Evolutionary conservation across 2,888 invertebrate species (phyloP).

Genomic region (Ormyrus nitidulus): DNA sequence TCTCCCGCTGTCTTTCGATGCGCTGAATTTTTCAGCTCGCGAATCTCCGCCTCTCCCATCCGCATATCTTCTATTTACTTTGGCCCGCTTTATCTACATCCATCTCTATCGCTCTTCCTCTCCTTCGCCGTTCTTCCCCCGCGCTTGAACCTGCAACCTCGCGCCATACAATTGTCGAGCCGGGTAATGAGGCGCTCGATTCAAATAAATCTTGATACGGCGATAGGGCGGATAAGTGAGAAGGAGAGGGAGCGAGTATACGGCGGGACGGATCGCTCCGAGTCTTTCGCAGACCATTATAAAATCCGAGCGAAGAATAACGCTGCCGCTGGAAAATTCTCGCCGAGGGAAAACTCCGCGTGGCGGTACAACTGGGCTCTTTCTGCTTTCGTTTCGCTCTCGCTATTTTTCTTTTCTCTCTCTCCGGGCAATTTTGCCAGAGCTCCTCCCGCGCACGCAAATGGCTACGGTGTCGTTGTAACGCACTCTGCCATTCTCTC

Average conservation of each 20-base stretch:
- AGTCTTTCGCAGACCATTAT: constrained; percentile 71
- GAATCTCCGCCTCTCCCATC: neutral
- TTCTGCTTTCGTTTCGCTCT: constrained; percentile 25
- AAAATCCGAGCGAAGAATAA: constrained; percentile 59
- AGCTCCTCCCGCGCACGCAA: no score
- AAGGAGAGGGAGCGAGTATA: neutral
- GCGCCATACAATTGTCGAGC: constrained; percentile 47
- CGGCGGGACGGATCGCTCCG: constrained; percentile 45
- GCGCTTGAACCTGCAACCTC: constrained; percentile 39
- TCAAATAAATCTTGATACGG: constrained; percentile 74
- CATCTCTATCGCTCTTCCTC: constrained; percentile 10
- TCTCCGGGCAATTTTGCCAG: neutral
- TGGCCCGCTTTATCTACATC: constrained; percentile 21
- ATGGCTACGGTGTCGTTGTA: constrained; percentile 17
- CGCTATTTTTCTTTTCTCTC: constrained; percentile 27
- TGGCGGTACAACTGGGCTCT: constrained; percentile 34
- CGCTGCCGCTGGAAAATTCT: constrained; percentile 38
- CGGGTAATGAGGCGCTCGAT: constrained; percentile 74
- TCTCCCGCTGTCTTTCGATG: neutral
- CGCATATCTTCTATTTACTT: constrained; percentile 31
- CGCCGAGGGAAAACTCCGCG: constrained; percentile 22
- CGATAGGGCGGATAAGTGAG: constrained; percentile 26
- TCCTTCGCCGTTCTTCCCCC: constrained; percentile 43
- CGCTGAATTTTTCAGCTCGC: neutral
- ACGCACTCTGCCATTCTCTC: neutral